These are phyloP conservation scores for Brotula barbata DNA, from an alignment of 2,797 vertebrate genomes.

Conservation along the genomic window DNA sequence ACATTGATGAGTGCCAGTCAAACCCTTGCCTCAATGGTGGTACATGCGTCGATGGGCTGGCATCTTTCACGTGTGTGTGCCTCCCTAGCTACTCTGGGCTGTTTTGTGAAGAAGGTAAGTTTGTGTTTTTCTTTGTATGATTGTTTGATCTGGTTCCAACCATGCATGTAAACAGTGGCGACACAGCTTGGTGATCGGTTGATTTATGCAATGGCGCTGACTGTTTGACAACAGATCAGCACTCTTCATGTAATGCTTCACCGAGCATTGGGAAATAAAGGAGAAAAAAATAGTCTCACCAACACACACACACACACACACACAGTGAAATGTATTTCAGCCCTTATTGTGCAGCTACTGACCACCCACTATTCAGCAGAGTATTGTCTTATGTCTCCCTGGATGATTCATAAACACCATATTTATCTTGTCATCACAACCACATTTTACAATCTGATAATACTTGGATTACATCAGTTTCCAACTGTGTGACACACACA, in stretches of 20 bases:
- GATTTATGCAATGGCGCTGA: too few species aligned
- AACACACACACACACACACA: too few species aligned
- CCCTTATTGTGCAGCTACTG: constrained; percentile 8
- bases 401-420: constrained; percentile 30
- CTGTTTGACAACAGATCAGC: constrained; percentile 1
- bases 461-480: constrained; percentile 52
- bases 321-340: constrained; percentile 1
- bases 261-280: constrained; percentile 5
- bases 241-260: constrained; percentile 11
- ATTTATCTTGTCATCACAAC: constrained; percentile 33
- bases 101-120: constrained; percentile 92
- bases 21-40: constrained; percentile 95
- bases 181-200: background rate
- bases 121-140: constrained; percentile 6
- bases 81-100: constrained; percentile 91
- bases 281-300: background rate
- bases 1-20: constrained; percentile 94
- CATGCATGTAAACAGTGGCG: background rate
- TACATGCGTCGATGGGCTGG: constrained; percentile 89
- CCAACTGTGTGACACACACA: constrained; percentile 31
- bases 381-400: constrained; percentile 6
- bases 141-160: background rate
- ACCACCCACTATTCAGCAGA: background rate
- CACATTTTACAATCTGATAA: constrained; percentile 16
- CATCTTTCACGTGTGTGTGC: constrained; percentile 89